A percentile compares a stretch with the other conserved stretches of the same genome.
Conservation (phyloP, 2,888 invertebrate species). For the Ophion ventricosus region DNA sequence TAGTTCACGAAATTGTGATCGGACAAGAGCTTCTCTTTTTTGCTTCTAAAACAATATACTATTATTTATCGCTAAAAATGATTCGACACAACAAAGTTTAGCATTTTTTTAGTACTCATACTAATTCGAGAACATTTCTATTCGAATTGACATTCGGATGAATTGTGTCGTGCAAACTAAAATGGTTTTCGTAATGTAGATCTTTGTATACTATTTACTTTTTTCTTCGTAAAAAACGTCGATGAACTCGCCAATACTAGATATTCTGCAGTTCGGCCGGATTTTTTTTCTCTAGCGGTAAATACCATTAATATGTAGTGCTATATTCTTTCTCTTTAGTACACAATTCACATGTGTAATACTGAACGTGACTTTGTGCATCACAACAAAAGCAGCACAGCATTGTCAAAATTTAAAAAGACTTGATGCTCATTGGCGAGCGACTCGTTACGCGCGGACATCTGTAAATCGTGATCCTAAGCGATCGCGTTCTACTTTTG, state of each 20-base stretch:
- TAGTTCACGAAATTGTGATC: slow-evolving; percentile 58
- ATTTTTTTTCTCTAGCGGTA: slow-evolving; percentile 43
- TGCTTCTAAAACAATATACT: slow-evolving; percentile 52
- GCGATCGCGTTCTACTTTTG: slow-evolving; percentile 4
- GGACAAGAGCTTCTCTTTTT: slow-evolving; percentile 56
- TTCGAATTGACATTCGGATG: slow-evolving; percentile 41
- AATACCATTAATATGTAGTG: slow-evolving; percentile 40
- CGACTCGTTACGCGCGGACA: slow-evolving; percentile 6
- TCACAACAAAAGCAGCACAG: slow-evolving; percentile 61
- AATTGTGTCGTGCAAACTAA: slow-evolving; percentile 43
- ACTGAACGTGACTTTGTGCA: slow-evolving; percentile 69
- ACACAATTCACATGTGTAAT: slow-evolving; percentile 66
- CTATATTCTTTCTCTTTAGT: slow-evolving; percentile 40
- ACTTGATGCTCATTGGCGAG: slow-evolving; percentile 27
- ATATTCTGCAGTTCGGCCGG: slow-evolving; percentile 50
- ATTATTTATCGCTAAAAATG: slow-evolving; percentile 41
- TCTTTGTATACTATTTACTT: slow-evolving; percentile 35
- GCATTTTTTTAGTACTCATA: slow-evolving; percentile 24
- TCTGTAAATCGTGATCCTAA: not conserved
- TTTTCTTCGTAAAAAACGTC: slow-evolving; percentile 45
- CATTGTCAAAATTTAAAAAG: slow-evolving; percentile 29
- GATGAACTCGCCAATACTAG: slow-evolving; percentile 47
- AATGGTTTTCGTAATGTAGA: slow-evolving; percentile 28
- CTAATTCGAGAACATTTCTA: slow-evolving; percentile 35
- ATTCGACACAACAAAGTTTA: slow-evolving; percentile 50